Base-by-base conservation (phyloP, 2,797 vertebrate species). In the Gobionotothen gibberifrons region DNA sequence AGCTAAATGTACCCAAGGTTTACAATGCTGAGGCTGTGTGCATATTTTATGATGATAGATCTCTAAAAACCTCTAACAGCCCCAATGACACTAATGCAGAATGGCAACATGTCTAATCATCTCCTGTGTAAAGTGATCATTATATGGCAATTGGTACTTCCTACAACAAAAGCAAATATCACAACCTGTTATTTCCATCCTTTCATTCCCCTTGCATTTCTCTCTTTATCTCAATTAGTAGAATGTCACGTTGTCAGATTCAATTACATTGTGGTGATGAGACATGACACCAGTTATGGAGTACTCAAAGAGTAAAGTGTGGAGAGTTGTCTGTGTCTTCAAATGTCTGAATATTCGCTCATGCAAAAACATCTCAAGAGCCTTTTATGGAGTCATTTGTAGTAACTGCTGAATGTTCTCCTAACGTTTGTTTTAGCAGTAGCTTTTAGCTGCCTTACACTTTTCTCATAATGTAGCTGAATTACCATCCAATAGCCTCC, bases 161-260 rank as follows among this genome's bases (percentile, higher is more conserved):
- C 72, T 56, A 40, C 64, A 70, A 72, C 66, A 81, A 55, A 36
- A 68, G 53, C 67, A 68, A 43, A 72, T 58, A 69, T 54, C 21
- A 26, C 56, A 60, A 51, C 59, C 54, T 55, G 68, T 70, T 78
- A 72, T 74, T 71, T 72, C 66, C 52, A 61, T 61, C 51, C 14
- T 53, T 72, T 60, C 26, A 43, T 55, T 72, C 36, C 43, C 21
- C 29, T 75, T 68, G 69, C 49, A 53, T 64, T 56, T 59, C 74
- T 60, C 66, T 60, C 75, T 81, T 69, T 32, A 71, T 85, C 80
- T 87, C 75, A 84, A 68, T 87, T 79, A 81, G 76, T 39, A 44
- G 46, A 84, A 80, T 63, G 61, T 73, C 70, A 81, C 76, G 39
- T 53, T 86, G 84, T 90, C 87, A 90, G 79, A 81, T 87, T 58